Percentiles rank a stretch among this genome's conserved stretches.
phyloP scores from a whole-genome alignment of 2,797 vertebrate species.

The Pterois miles region DNA sequence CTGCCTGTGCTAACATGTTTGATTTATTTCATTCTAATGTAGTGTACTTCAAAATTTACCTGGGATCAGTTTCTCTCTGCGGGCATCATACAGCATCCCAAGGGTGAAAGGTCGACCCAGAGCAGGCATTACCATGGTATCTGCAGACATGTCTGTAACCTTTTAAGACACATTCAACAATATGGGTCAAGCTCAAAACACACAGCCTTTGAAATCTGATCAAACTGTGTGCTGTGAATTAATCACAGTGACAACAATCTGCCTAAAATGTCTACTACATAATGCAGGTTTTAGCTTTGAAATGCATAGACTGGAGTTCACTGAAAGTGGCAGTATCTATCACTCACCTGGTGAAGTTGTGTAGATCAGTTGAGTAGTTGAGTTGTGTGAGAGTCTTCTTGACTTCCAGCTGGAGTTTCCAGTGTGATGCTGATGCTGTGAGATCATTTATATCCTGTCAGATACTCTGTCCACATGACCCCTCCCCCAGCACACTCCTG shows the following conservation, averaged over 20 bases:
- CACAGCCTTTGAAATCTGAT: neutral
- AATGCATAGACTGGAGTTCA: neutral
- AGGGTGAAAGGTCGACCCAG: neutral
- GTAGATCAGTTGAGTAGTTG: neutral
- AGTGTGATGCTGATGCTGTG: neutral
- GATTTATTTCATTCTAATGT: neutral
- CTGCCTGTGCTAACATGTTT: neutral
- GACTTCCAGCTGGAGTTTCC: too few relatives aligned
- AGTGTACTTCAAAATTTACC: neutral
- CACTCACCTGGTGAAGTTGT: neutral
- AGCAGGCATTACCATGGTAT: neutral
- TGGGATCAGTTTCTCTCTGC: neutral
- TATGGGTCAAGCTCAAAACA: neutral
- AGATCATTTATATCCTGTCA: neutral
- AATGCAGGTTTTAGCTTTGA: neutral
- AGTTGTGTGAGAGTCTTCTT: neutral
- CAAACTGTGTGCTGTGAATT: neutral
- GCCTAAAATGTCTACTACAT: neutral
- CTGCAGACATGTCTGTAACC: neutral
- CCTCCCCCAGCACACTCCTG: fast-evolving
- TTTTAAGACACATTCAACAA: neutral
- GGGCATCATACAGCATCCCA: neutral
- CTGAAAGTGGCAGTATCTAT: neutral
- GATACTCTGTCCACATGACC: neutral
- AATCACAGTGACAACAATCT: neutral